phyloP scores from a whole-genome alignment of 2,113 vertebrate genomes.

The Mohoua ochrocephala region DNA sequence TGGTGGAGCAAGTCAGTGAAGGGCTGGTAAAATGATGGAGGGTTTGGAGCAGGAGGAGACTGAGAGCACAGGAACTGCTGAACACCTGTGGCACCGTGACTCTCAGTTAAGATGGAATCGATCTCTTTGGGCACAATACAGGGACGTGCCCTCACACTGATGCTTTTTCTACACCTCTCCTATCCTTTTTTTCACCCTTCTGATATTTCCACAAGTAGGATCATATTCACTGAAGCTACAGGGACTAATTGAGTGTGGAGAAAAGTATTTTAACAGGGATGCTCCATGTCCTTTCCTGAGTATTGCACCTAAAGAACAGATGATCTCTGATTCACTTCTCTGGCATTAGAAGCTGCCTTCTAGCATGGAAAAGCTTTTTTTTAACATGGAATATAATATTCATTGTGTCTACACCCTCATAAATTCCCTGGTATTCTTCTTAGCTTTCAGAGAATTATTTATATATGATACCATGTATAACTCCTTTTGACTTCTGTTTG shows the following conservation, averaged over 20 bases:
- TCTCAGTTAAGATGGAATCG: neutral
- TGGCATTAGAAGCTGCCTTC: neutral
- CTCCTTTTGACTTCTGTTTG: neutral
- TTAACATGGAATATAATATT: neutral
- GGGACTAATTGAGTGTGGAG: neutral
- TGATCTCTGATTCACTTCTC: neutral
- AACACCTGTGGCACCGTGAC: fast-evolving
- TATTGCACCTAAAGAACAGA: neutral
- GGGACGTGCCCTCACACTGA: neutral
- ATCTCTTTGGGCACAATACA: neutral
- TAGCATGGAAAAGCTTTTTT: neutral
- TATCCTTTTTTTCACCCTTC: neutral
- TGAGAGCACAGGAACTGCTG: neutral
- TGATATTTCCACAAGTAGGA: neutral
- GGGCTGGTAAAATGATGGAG: neutral
- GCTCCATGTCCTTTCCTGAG: neutral
- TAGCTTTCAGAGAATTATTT: neutral
- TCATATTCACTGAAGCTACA: neutral
- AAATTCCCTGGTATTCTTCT: neutral
- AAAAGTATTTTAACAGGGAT: neutral
- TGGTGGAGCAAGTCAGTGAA: neutral
- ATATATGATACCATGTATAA: fast-evolving
- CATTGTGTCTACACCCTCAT: neutral
- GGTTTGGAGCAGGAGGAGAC: neutral
- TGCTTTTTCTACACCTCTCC: neutral